phyloP scores from a whole-genome alignment of 2,888 invertebrate genomes.

The Campoletis raptor region DNA sequence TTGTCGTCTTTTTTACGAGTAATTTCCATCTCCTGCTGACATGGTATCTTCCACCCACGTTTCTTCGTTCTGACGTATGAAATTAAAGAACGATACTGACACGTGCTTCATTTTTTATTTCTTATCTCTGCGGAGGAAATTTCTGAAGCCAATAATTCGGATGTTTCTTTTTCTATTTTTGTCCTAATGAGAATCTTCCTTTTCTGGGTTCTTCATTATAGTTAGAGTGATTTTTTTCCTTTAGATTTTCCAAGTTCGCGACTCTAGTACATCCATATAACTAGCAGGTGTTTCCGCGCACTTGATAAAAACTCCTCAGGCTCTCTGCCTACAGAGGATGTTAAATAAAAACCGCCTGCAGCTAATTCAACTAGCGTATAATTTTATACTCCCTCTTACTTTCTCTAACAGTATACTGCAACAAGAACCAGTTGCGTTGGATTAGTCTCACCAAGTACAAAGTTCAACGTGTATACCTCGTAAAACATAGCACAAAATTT shows the following conservation, averaged over 20 bases:
- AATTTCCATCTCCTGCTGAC: not conserved
- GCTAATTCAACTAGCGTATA: slow-evolving; percentile 43
- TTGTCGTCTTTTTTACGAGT: too few species aligned
- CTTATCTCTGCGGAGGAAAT: not conserved
- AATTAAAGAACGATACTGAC: not conserved
- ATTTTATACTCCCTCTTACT: slow-evolving; percentile 27
- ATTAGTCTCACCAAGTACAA: slow-evolving; percentile 8
- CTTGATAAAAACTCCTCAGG: slow-evolving; percentile 3
- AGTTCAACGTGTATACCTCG: slow-evolving; percentile 2
- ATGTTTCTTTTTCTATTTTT: not conserved
- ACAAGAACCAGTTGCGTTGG: slow-evolving; percentile 17
- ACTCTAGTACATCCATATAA: slow-evolving; percentile 14
- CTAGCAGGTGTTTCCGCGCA: not conserved
- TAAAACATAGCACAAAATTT: slow-evolving; percentile 1
- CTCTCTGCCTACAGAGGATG: not conserved
- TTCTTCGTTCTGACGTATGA: not conserved
- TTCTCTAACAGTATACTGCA: not conserved
- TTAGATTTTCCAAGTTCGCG: not conserved
- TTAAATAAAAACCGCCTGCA: slow-evolving; percentile 28
- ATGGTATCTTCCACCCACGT: not conserved
- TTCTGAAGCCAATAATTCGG: not conserved
- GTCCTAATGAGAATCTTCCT: not conserved
- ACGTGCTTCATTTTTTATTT: not conserved
- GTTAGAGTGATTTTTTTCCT: not conserved
- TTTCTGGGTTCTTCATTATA: not conserved